Evolutionary conservation across 2,888 invertebrate species (phyloP).

Genomic region (Catocala nupta): DNA sequence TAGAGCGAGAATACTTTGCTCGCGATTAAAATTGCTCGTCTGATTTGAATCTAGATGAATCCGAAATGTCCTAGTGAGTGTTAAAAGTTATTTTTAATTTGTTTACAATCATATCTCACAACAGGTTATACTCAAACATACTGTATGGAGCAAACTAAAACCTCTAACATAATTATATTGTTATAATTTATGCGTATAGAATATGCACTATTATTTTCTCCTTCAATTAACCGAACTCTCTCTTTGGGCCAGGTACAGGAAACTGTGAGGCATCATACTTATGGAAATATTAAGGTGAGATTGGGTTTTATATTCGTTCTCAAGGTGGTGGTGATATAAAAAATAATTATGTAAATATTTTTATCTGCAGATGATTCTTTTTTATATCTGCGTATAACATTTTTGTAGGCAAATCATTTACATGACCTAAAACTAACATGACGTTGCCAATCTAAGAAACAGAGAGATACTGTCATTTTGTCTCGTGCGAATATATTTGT

Average conservation of each 20-base stretch:
- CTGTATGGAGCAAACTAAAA: constrained; percentile 47
- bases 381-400: background rate
- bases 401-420: too few relatives aligned
- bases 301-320: constrained; percentile 66
- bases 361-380: background rate
- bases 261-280: constrained; percentile 90
- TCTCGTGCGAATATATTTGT: too few relatives aligned
- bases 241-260: constrained; percentile 90
- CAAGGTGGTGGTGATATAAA: constrained; percentile 56
- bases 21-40: background rate
- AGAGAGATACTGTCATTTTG: too few relatives aligned
- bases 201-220: constrained; percentile 67
- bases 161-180: constrained; percentile 31
- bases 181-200: constrained; percentile 46
- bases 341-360: constrained; percentile 15
- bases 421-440: too few relatives aligned
- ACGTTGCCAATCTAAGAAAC: too few relatives aligned
- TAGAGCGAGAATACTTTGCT: too few relatives aligned
- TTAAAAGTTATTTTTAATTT: background rate
- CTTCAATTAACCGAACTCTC: constrained; percentile 82
- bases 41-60: too few relatives aligned
- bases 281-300: constrained; percentile 91
- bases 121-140: background rate
- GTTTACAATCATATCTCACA: background rate
- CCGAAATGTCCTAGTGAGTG: background rate